Percentiles rank a stretch among this genome's conserved stretches.
phyloP scores from a whole-genome alignment of 2,113 vertebrate genomes.

The Bagarius yarrelli region DNA sequence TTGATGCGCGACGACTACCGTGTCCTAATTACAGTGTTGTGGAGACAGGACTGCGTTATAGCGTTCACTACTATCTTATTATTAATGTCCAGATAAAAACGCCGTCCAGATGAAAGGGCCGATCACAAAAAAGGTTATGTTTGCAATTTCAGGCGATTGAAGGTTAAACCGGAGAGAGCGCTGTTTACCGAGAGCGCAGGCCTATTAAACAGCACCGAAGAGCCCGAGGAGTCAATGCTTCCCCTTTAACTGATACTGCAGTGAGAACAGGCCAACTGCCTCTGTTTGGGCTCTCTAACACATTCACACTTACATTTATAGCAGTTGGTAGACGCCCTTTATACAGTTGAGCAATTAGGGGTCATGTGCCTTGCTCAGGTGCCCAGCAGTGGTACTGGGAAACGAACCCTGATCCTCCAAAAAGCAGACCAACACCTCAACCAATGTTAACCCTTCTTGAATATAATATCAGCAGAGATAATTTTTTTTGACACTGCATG shows the following conservation, averaged over 20 bases:
- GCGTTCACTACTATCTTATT: neutral
- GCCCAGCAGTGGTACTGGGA: too few species aligned
- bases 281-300: neutral
- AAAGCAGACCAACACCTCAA: too few species aligned
- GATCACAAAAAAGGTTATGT: neutral
- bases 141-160: neutral
- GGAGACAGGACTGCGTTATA: neutral
- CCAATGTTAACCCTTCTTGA: too few species aligned
- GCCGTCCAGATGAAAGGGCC: neutral
- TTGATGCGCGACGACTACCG: neutral
- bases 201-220: neutral
- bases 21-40: neutral
- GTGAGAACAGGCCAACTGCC: conserved; percentile 9
- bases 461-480: too few species aligned
- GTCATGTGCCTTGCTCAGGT: too few species aligned
- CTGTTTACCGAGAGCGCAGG: neutral
- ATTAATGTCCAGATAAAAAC: too few species aligned
- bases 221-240: neutral
- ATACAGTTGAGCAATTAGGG: too few species aligned
- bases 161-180: neutral
- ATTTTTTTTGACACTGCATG: neutral
- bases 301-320: too few species aligned
- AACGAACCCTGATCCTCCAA: too few species aligned
- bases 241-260: conserved; percentile 20
- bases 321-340: too few species aligned